Conservation (phyloP, 1,140 invertebrate genomes). For the Polypedilum pembai region DNA sequence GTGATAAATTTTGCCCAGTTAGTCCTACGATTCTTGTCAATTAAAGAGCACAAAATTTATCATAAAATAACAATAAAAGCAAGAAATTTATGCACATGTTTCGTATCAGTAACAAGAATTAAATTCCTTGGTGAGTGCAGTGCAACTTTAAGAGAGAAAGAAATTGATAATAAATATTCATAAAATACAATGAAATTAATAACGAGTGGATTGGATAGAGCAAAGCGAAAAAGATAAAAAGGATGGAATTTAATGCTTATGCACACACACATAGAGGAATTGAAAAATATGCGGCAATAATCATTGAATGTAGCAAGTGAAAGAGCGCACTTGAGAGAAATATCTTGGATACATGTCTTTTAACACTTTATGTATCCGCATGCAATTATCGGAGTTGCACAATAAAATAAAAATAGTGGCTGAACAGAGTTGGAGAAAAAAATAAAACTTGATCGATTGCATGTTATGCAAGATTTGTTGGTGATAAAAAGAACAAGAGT, state of each 20-base stretch:
- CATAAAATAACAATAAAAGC: no score
- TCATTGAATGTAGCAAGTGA: not conserved
- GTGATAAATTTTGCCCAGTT: no score
- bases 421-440: not conserved
- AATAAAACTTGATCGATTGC: conserved; percentile 25
- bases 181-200: conserved; percentile 14
- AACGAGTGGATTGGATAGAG: not conserved
- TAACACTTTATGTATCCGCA: not conserved
- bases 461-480: conserved; percentile 24
- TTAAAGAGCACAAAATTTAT: no score
- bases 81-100: no score
- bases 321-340: not conserved
- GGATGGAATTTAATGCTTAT: not conserved
- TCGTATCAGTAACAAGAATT: no score
- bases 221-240: not conserved
- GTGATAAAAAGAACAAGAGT: not conserved
- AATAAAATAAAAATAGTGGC: not conserved
- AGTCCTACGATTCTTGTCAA: no score
- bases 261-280: not conserved
- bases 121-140: no score
- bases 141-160: not conserved
- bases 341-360: not conserved
- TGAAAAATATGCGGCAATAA: conserved; percentile 13
- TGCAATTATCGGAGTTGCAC: conserved; percentile 2
- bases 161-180: conserved; percentile 26